Percentiles rank a stretch among this genome's conserved stretches.
Evolutionary conservation across 92 coral and sea anemone species (phyloP).

Genomic region (Isaurus tuberculatus): DNA sequence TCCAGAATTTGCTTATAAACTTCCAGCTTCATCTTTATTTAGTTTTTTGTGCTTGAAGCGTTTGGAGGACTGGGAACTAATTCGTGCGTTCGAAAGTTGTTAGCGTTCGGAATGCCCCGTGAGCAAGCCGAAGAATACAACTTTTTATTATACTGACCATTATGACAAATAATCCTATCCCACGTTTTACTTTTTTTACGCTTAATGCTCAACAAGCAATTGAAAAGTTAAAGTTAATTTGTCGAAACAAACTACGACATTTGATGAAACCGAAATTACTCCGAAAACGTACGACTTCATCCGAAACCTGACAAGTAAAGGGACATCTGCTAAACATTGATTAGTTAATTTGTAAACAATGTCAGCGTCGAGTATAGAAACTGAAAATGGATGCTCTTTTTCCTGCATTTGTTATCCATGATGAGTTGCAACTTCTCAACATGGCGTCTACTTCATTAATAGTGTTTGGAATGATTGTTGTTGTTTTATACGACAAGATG

Average conservation of each 20-base stretch:
- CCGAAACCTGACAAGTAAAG: slow-evolving; percentile 19
- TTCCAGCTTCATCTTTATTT: slow-evolving; percentile 80
- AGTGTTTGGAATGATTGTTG: slow-evolving; percentile 52
- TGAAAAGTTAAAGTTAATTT: neutral
- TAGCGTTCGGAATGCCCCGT: slow-evolving; percentile 22
- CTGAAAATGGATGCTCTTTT: slow-evolving; percentile 40
- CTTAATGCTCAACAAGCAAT: neutral
- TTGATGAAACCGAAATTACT: no score
- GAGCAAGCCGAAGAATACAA: neutral
- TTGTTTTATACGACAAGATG: slow-evolving; percentile 58
- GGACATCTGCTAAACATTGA: slow-evolving; percentile 20
- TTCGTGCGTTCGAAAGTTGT: neutral
- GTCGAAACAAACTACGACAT: neutral
- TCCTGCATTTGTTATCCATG: slow-evolving; percentile 43
- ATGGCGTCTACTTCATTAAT: slow-evolving; percentile 62
- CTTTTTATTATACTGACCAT: neutral
- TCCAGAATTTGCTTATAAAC: slow-evolving; percentile 82
- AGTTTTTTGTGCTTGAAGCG: neutral
- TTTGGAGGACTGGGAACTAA: slow-evolving; percentile 36
- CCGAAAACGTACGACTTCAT: neutral
- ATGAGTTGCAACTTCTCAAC: slow-evolving; percentile 68
- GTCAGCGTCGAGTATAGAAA: neutral
- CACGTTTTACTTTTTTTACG: neutral
- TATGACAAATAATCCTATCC: neutral
- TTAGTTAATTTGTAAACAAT: neutral